Percentiles rank a stretch among this genome's conserved stretches.
phyloP scores from a whole-genome alignment of 2,113 vertebrate genomes.

The Carassius auratus region DNA sequence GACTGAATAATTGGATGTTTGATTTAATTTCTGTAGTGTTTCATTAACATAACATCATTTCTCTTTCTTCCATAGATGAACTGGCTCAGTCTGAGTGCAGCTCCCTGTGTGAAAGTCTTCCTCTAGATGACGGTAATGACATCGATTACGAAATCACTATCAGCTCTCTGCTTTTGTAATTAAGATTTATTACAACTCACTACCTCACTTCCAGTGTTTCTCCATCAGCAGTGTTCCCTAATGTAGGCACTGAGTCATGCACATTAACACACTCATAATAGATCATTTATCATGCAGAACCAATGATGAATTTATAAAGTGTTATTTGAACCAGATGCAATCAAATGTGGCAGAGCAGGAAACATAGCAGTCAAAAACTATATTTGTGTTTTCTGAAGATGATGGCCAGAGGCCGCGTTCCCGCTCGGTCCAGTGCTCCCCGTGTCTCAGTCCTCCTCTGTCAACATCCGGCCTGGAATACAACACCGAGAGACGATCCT shows the following conservation, averaged over 20 bases:
- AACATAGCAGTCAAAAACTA: background rate
- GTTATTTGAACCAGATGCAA: slow-evolving; percentile 9
- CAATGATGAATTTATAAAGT: background rate
- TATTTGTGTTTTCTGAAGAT: slow-evolving; percentile 72
- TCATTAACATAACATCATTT: background rate
- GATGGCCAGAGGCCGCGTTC: slow-evolving; percentile 80
- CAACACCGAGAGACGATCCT: slow-evolving; percentile 66
- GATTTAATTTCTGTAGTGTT: background rate
- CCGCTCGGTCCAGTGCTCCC: slow-evolving; percentile 85
- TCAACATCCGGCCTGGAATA: slow-evolving; percentile 76
- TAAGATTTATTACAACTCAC: background rate
- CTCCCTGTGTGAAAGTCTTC: slow-evolving; percentile 87
- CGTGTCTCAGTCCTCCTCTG: slow-evolving; percentile 83
- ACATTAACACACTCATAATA: background rate
- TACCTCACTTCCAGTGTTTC: background rate
- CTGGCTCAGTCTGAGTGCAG: slow-evolving; percentile 88
- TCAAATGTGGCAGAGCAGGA: background rate
- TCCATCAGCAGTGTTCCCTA: background rate
- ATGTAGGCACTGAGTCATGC: background rate
- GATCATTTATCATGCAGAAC: slow-evolving; percentile 13
- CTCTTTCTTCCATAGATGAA: slow-evolving; percentile 81
- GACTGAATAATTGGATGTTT: background rate
- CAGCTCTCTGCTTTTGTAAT: slow-evolving; percentile 6
- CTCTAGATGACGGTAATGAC: slow-evolving; percentile 85
- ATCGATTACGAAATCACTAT: background rate